These are phyloP conservation scores for Odocoileus hemionus DNA, from an alignment of 2,113 vertebrate species.

Conservation along the genomic window DNA sequence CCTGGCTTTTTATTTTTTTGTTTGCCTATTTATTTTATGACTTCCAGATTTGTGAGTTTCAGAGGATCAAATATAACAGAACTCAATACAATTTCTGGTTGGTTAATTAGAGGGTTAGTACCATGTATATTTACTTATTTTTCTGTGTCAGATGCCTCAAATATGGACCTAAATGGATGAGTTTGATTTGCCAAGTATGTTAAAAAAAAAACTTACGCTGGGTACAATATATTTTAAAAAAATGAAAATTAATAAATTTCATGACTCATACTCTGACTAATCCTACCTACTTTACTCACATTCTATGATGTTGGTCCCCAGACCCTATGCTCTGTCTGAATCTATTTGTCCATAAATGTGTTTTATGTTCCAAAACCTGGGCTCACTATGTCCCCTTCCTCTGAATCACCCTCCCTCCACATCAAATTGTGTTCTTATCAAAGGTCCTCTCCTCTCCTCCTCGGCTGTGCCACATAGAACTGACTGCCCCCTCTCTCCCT, in stretches of 20 bases:
- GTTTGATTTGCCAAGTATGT: neutral
- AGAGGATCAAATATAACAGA: neutral
- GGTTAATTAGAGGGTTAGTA: neutral
- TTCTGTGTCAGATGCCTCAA: neutral
- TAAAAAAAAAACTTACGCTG: neutral
- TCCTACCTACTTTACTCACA: neutral
- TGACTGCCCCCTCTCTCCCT: neutral
- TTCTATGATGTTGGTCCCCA: neutral
- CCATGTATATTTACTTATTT: neutral
- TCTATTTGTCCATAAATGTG: no score
- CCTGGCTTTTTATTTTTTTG: neutral
- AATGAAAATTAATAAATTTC: neutral
- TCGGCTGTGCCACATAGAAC: no score
- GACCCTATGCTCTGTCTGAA: rapidly evolving
- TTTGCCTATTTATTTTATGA: neutral
- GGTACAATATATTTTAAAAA: neutral
- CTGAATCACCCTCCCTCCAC: neutral
- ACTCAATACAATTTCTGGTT: neutral
- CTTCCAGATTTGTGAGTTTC: neutral
- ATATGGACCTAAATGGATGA: neutral
- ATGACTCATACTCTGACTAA: neutral
- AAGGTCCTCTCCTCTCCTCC: no score
- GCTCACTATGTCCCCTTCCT: neutral
- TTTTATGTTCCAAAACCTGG: neutral
- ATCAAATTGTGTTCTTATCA: neutral